Evolutionary conservation across 1,140 invertebrate genomes (phyloP), one percentile per base, ranked within the genome.

Genomic region (Drosophila saltans): DNA sequence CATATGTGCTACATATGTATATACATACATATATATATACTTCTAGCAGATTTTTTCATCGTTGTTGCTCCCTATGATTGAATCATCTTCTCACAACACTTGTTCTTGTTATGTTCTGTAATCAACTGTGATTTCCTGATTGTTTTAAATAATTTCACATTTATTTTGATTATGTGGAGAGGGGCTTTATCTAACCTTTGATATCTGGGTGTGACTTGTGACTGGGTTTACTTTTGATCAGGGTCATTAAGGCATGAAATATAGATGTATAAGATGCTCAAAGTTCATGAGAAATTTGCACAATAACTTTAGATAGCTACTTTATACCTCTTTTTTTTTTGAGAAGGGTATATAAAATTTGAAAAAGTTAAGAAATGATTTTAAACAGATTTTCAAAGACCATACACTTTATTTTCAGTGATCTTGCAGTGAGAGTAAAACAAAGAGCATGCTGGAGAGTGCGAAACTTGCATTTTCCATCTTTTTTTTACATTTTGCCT

Each of bases 121-220:
- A 77, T 77, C 74, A 77, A 36, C 8, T 26, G 48, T 60, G 68
- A 82, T 86, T 88, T 80, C 80, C 79, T 80, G 58, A 86, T 86
- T 86, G 82, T 86, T 81, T 86, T 76, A 63, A 52, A 52, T 52
- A 52, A 74, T 72, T 64, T 75, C 16, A 48, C 61, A 10, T 64
- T 66, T 59, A 74, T 55, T 67, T 57, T 80, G 41, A 65, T 48
- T 71, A 56, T 41, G 43, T 69, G 16, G 65, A 55, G 41, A 58
- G 36, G 41, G 64, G 5, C 52, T 43, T 7, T 36, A 36, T 36
- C 33, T 56, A 68, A 75, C 59, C 57, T 69, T 75, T 55, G 72
- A 79, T 69, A 69, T 64, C 48, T 60, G 41, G 39, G 65, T 73
- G 36, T 59, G 68, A 71, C 16, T 60, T 60, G 16, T 58, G 11